Base-by-base conservation (phyloP, 2,888 invertebrate species). In the Scrobipalpa costella region DNA sequence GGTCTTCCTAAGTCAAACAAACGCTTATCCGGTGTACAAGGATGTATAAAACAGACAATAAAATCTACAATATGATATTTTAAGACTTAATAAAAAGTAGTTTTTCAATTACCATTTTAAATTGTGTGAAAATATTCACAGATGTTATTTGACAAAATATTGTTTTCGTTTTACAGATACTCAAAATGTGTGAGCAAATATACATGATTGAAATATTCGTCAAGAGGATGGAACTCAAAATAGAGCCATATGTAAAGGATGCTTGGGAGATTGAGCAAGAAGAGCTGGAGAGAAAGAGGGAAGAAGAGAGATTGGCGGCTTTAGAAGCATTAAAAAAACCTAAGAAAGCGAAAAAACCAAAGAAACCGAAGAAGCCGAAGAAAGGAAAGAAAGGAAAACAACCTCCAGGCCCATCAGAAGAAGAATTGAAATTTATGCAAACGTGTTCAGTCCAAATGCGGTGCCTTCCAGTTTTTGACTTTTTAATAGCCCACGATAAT, bases 201-300 rank as follows among this genome's bases (percentile, higher is more conserved):
- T 91, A 90, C 63, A 89, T 91, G 90, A 85, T 91, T 33, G 91
- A 91, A 74, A 83, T 88, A 1, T 89, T 84, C 64, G 89, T 91
- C 6, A 89, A 89, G 71, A 88, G 80, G 68, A 89, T 90, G 8
- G 66, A 89, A 49, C 73, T 91, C 0, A 90, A 91, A 77, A 72
- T 90, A 63, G 90, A 88, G 64, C 90, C 90, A 64, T 84, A 84
- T 0, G 79, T 74, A 61, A 91, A 90, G 80, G 90, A 90, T 82
- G 90, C 83, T 68, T 90, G 84, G 55, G 91, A 91, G 76, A 74
- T 91, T 13, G 74, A 68, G 67, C 65, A 82, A 73, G 90, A 90
- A 74, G 91, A 73, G 68, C 89, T 87, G 66, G 84, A 82, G 58
- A 75, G 71, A 2, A 83, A 65, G 66, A 77, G 73, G 67, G 87